Evolutionary conservation across 1,140 invertebrate genomes (phyloP).

Genomic region (Thaumatotibia leucotreta): DNA sequence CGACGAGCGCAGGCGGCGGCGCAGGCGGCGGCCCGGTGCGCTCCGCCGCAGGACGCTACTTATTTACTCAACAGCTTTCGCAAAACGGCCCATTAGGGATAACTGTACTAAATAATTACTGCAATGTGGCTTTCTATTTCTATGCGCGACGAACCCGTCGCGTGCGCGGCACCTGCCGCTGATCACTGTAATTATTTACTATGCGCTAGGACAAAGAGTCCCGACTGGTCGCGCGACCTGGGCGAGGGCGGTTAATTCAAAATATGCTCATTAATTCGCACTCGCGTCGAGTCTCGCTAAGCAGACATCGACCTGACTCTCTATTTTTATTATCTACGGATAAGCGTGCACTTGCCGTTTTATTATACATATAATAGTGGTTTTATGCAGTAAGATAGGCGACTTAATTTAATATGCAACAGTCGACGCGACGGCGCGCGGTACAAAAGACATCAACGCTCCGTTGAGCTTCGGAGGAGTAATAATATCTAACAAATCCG

Average conservation of each 20-base stretch:
- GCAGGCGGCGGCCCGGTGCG: slow-evolving; percentile 30
- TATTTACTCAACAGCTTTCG: slow-evolving; percentile 73
- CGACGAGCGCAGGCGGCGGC: slow-evolving; percentile 17
- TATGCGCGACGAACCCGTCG: slow-evolving; percentile 46
- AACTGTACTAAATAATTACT: slow-evolving; percentile 76
- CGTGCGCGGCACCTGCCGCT: slow-evolving; percentile 70
- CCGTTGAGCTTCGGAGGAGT: background rate
- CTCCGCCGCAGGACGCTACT: slow-evolving; percentile 60
- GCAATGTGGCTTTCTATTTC: slow-evolving; percentile 75
- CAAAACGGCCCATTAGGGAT: slow-evolving; percentile 72
- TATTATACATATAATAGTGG: background rate
- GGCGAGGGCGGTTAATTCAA: slow-evolving; percentile 59
- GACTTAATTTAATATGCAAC: slow-evolving; percentile 2
- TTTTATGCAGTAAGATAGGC: background rate
- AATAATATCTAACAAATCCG: background rate
- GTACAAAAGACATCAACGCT: slow-evolving; percentile 47
- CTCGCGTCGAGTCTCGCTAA: slow-evolving; percentile 36
- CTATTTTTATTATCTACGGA: slow-evolving; percentile 11
- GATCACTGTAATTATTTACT: slow-evolving; percentile 74
- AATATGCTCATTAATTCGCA: slow-evolving; percentile 60
- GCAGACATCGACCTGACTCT: background rate
- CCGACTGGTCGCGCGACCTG: slow-evolving; percentile 53
- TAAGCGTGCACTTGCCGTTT: background rate
- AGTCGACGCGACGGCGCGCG: slow-evolving; percentile 2
- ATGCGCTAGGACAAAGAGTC: slow-evolving; percentile 73